Base-by-base conservation (phyloP, 2,888 invertebrate genomes). In the Heliothis peltigera region DNA sequence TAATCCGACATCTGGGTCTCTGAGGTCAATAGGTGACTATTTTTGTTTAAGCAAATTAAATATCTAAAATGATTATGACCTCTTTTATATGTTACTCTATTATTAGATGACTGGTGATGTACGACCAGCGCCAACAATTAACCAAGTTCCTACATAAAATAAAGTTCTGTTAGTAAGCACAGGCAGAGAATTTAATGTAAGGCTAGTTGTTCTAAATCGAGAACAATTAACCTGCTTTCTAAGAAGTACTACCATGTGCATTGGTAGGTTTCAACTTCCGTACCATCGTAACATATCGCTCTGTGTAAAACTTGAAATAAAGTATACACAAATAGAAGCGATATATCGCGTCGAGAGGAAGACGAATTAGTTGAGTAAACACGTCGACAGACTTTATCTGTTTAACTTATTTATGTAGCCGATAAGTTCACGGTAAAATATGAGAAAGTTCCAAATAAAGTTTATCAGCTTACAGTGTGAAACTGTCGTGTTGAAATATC, bases 341-440 rank as follows among this genome's bases (percentile, higher is more conserved):
- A 69, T 77, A 77, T 75, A 69, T 64, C 56, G 60, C 44, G 65
- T 55, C 64, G 49, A 75, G 77, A 79, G 84, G 81, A 84, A 86
- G 80, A 80, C 81, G 81, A 82, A 84, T 86, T 83, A 81, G 77
- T 86, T 64, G 73, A 77, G 81, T 81, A 84, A 84, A 84, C 79
- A 85, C 70, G 75, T 75, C 79, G 81, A 84, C 82, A 82, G 76
- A 69, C 76, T 81, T 80, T 87, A 88, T 87, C 87, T 83, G 62
- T 75, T 75, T 53, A 77, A 77, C 76, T 79, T 87, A 85, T 87
- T 86, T 85, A 82, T 82, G 82, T 87, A 79, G 70, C 83, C 80
- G 87, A 88, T 88, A 88, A 85, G 77, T 79, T 77, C 58, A 61
- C 59, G 77, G 75, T 79, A 77, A 77, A 66, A 70, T 75, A 75